These are phyloP conservation scores for Xylophagus ater DNA, from an alignment of 2,888 invertebrate genomes.

Conservation along the genomic window DNA sequence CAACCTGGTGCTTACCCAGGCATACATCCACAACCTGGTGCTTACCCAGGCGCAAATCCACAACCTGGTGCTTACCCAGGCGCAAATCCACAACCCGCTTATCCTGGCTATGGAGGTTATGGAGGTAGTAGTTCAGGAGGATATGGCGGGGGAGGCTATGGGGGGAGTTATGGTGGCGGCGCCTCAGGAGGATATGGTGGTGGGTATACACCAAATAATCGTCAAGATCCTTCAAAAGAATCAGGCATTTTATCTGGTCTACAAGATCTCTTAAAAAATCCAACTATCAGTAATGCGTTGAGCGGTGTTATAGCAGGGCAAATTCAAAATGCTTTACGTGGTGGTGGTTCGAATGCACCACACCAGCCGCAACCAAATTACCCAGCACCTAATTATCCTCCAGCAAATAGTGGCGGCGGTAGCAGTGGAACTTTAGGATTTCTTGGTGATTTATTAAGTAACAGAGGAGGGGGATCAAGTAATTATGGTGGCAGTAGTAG, in stretches of 20 bases:
- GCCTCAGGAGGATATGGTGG: conserved; percentile 9
- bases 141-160: conserved; percentile 6
- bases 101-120: conserved; percentile 29
- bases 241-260: conserved; percentile 30
- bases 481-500: too few relatives aligned
- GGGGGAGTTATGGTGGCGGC: conserved; percentile 10
- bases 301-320: conserved; percentile 36
- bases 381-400: too few relatives aligned
- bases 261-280: too few relatives aligned
- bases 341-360: conserved; percentile 13
- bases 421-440: conserved; percentile 12
- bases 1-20: too few relatives aligned
- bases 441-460: conserved; percentile 7
- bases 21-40: too few relatives aligned
- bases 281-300: conserved; percentile 35
- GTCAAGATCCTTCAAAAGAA: conserved; percentile 6
- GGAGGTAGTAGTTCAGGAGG: conserved; percentile 17
- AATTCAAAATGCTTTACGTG: conserved; percentile 31
- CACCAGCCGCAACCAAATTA: too few relatives aligned
- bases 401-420: conserved; percentile 8
- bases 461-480: conserved; percentile 2
- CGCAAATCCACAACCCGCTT: too few relatives aligned
- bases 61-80: too few relatives aligned
- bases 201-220: background rate
- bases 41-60: too few relatives aligned